Percentiles rank a stretch among this genome's conserved stretches.
Conservation (phyloP, 2,797 vertebrate genomes). For the Adrianichthys oophorus region DNA sequence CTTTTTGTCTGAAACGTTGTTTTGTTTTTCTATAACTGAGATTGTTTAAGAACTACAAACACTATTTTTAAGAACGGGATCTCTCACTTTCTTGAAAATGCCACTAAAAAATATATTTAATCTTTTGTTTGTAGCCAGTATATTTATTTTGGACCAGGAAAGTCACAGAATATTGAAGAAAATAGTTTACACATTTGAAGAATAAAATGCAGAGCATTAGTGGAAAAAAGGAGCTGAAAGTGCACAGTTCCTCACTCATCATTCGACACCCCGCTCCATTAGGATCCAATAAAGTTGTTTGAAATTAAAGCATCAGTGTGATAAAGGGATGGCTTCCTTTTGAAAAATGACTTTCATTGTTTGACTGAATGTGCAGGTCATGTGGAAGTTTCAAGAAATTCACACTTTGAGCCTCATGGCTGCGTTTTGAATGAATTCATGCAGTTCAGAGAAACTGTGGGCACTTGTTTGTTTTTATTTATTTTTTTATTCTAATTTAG, state of each 20-base stretch:
- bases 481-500: too few relatives aligned
- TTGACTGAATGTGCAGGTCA: slow-evolving; percentile 23
- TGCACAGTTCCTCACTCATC: slow-evolving; percentile 24
- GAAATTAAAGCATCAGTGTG: slow-evolving; percentile 47
- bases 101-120: too few relatives aligned
- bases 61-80: neutral
- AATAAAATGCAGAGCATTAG: slow-evolving; percentile 22
- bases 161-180: slow-evolving; percentile 1
- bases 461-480: too few relatives aligned
- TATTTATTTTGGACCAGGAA: slow-evolving; percentile 20
- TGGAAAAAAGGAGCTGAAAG: slow-evolving; percentile 31
- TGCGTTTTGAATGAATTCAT: neutral
- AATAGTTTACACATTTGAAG: slow-evolving; percentile 18
- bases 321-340: slow-evolving; percentile 44
- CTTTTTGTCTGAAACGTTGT: too few relatives aligned
- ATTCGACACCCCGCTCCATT: slow-evolving; percentile 19
- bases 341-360: slow-evolving; percentile 26
- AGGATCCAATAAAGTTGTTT: slow-evolving; percentile 18
- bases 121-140: neutral
- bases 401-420: slow-evolving; percentile 2
- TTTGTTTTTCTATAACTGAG: too few relatives aligned
- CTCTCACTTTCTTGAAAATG: neutral
- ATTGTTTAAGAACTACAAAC: neutral
- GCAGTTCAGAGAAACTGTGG: too few relatives aligned
- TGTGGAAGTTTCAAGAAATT: slow-evolving; percentile 17